phyloP scores from a whole-genome alignment of 2,888 invertebrate species.

The Ceriagrion tenellum region DNA sequence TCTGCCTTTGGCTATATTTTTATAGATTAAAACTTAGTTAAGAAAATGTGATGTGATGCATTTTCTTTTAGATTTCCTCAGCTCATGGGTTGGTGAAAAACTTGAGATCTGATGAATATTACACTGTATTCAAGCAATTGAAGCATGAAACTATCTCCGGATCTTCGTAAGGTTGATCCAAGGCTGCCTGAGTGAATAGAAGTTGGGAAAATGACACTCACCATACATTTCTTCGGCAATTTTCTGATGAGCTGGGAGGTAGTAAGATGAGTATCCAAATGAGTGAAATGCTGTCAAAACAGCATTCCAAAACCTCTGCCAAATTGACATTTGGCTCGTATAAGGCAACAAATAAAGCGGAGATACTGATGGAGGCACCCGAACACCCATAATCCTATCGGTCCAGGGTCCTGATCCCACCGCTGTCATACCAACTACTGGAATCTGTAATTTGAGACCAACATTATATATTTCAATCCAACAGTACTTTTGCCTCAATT shows the following conservation, averaged over 20 bases:
- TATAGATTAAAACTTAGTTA: no score
- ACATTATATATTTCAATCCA: no score
- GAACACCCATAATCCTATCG: neutral
- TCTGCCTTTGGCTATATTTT: no score
- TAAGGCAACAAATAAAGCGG: slow-evolving; percentile 18
- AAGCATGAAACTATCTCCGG: no score
- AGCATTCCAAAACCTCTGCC: slow-evolving; percentile 47
- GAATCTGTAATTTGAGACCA: neutral
- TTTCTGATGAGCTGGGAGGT: slow-evolving; percentile 45
- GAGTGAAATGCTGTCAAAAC: neutral
- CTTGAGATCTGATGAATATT: neutral
- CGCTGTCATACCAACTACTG: slow-evolving; percentile 45
- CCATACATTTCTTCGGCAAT: slow-evolving; percentile 31
- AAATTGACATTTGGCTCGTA: neutral
- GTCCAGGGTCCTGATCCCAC: slow-evolving; percentile 48
- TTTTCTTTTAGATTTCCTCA: no score
- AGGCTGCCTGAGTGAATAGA: no score
- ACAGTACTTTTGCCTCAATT: no score
- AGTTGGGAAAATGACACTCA: neutral
- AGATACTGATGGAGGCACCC: neutral
- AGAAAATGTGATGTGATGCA: no score
- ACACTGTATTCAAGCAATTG: no score
- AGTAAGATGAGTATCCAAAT: neutral
- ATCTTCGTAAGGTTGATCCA: no score
- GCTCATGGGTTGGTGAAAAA: no score